phyloP scores from a whole-genome alignment of 2,797 vertebrate genomes.

The Schizothorax lantsangensis region DNA sequence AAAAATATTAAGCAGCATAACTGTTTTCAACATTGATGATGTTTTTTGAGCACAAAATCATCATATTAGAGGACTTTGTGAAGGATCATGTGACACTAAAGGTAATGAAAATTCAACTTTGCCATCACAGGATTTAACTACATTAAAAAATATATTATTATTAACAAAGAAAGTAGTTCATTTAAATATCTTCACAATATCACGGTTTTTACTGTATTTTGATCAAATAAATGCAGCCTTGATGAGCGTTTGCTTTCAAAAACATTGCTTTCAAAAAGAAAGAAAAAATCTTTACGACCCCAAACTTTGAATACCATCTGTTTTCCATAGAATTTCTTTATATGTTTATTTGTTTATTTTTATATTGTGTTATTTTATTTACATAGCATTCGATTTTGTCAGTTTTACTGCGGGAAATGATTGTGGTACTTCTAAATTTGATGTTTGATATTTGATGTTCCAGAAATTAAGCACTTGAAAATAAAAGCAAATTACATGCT shows the following conservation, averaged over 20 bases:
- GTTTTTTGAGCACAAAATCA: not conserved
- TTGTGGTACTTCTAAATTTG: not conserved
- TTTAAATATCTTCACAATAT: not conserved
- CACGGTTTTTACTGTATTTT: not conserved
- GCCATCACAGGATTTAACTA: not conserved
- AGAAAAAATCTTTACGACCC: not conserved
- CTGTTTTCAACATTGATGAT: not conserved
- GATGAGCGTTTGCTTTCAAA: not conserved
- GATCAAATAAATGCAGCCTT: not conserved
- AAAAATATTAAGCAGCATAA: not conserved
- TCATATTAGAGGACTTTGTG: not conserved
- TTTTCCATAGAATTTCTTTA: not conserved
- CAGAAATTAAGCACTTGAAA: conserved; percentile 4
- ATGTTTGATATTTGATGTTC: not conserved
- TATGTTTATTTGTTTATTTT: conserved; percentile 2
- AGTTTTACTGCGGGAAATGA: not conserved
- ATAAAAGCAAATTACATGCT: not conserved
- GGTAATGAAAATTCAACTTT: not conserved
- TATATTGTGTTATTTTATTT: not conserved
- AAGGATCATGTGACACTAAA: not conserved
- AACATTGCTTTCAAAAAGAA: not conserved
- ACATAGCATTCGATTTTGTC: not conserved
- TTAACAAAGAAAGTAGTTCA: not conserved
- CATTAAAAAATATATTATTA: not conserved
- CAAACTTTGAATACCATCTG: not conserved